A percentile compares a stretch with the other conserved stretches of the same genome.
phyloP scores from a whole-genome alignment of 2,888 invertebrate species.

The Pristionchus maxplancki region DNA sequence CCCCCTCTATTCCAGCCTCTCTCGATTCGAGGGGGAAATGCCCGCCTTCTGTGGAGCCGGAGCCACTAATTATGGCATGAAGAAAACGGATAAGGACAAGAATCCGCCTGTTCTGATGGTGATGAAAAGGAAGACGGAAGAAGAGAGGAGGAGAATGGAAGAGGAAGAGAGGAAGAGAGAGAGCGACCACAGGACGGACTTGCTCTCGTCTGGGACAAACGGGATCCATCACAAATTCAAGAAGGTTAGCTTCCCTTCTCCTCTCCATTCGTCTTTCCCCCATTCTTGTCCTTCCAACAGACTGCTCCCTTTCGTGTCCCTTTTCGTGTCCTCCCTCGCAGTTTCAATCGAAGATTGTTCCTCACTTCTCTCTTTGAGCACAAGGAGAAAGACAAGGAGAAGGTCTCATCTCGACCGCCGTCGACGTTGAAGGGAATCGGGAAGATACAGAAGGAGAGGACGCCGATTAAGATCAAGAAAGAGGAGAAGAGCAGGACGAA shows the following conservation, averaged over 20 bases:
- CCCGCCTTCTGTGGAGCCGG: constrained; percentile 1
- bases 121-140: neutral
- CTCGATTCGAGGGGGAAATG: constrained; percentile 2
- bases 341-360: neutral
- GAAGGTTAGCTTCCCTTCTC: constrained; percentile 1
- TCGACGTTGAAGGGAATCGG: constrained; percentile 9
- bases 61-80: neutral
- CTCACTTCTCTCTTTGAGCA: constrained; percentile 12
- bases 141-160: neutral
- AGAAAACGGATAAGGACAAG: constrained; percentile 37
- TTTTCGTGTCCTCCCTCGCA: neutral
- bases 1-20: constrained; percentile 7
- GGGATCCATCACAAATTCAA: constrained; percentile 45
- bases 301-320: neutral
- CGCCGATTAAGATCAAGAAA: neutral
- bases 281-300: neutral
- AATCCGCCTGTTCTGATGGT: constrained; percentile 32
- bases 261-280: neutral
- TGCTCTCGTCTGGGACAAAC: neutral
- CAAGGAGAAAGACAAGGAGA: neutral
- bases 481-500: constrained; percentile 21
- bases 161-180: constrained; percentile 23
- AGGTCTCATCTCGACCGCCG: neutral
- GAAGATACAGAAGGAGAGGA: neutral
- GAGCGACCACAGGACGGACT: neutral